Percentiles rank a stretch among this genome's conserved stretches.
Conservation (phyloP, 2,797 vertebrate species). For the Paramormyrops hopkinsi region DNA sequence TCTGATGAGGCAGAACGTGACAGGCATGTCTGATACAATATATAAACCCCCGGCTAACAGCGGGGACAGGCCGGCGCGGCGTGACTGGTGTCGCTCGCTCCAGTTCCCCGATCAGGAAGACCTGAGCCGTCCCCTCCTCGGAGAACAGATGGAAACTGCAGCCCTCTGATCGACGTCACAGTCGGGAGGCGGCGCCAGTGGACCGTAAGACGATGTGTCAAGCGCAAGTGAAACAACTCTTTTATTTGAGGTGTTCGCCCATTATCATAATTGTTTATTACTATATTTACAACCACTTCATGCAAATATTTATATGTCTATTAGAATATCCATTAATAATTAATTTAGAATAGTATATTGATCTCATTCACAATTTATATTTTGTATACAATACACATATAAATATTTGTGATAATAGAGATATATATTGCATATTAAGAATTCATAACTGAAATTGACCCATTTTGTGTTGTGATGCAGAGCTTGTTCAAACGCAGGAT, state of each 20-base stretch:
- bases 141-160: slow-evolving; percentile 2
- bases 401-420: neutral
- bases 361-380: neutral
- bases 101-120: neutral
- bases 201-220: neutral
- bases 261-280: neutral
- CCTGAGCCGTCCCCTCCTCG: neutral
- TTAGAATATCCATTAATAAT: neutral
- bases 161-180: neutral
- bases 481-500: neutral
- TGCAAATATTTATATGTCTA: neutral
- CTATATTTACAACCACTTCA: neutral
- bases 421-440: neutral
- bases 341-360: neutral
- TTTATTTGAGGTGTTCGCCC: neutral
- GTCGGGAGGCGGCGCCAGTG: neutral
- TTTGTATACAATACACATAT: neutral
- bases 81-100: neutral
- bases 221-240: neutral
- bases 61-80: neutral
- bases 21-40: neutral
- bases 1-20: neutral
- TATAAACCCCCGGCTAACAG: neutral
- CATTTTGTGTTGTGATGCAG: neutral
- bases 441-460: neutral